Evolutionary conservation across 2,797 vertebrate genomes (phyloP), one percentile per base, ranked within the genome.

Genomic region (Sebastes hopkinsi): DNA sequence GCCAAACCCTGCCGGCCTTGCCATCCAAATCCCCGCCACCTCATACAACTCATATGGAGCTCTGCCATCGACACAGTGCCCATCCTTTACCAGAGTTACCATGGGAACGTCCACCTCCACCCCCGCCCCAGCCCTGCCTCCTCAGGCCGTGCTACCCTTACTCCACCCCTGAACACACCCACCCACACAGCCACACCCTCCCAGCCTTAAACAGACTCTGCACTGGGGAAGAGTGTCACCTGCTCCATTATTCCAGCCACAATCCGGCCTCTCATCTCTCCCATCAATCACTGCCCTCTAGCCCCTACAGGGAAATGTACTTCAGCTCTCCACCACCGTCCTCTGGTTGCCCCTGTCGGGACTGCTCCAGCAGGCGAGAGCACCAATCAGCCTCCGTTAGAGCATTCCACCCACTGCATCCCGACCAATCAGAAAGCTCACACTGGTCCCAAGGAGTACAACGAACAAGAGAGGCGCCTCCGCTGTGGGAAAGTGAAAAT

Each of bases 291-390:
- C 87, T 95, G 68, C 88, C 92, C 36, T 75, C 91, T 10, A 93
- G 91, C 73, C 95, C 94, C 14, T 97, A 96, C 87, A 93, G 95
- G 83, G 97, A 97, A 82, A 87, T 97, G 77, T 92, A 95, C 71
- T 96, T 96, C 77, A 82, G 95, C 85, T 90, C 96, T 27, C 80
- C 90, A 6, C 20, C 93, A 2, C 42, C 89, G 1, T 91, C 94
- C 13, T 87, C 96, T 38, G 85, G 92, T 10, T 97, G 97, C 84
- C 88, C 93, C 0, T 95, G 96, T 89, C 94, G 93, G 59, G 96
- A 97, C 42, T 97, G 97, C 80, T 92, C 87, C 81, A 89, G 78
- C 76, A 92, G 95, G 58, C 87, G 94, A 74, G 95, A 95, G 60
- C 92, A 94, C 54, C 93, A 94, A 3, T 79, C 92, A 22, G 83